Evolutionary conservation across 2,113 vertebrate genomes (phyloP), one percentile per base, ranked within the genome.

Genomic region (Laticauda laticaudata): DNA sequence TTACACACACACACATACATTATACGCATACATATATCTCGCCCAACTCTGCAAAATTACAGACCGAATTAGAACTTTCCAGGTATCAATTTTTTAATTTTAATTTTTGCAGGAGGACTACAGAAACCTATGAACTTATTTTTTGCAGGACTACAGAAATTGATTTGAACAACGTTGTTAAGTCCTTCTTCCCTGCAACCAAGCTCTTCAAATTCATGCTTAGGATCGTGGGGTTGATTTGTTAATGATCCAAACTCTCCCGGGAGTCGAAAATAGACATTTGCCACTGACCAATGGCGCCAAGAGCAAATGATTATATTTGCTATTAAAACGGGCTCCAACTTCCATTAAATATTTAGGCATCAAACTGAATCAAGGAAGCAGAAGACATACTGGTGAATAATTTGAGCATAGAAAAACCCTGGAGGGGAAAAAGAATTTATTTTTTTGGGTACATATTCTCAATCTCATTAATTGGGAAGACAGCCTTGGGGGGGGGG

Each of bases 381-480:
- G 90, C 23, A 2, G 92, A 92, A 95, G 93, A 69, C 91, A 86
- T 88, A 86, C 92, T 95, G 93, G 92, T 93, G 95, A 95, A 96
- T 95, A 96, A 96, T 95, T 88, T 90, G 92, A 96, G 93, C 91
- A 96, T 94, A 94, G 89, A 96, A 96, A 96, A 96, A 96, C 93
- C 93, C 87, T 0, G 95, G 96, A 96, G 95, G 96, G 95, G 90
- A 95, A 96, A 94, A 61, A 69, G 29, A 94, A 94, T 93, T 93
- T 97, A 96, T 61, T 97, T 61, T 61, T 97, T 88, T 90, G 96
- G 96, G 95, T 96, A 97, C 0, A 3, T 94, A 94, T 97, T 96
- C 96, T 92, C 95, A 94, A 95, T 95, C 95, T 97, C 95, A 97
- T 96, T 97, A 97, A 97, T 97, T 96, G 95, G 94, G 94, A 96